Evolutionary conservation across 2,113 vertebrate genomes (phyloP).

Genomic region (Nesoenas mayeri): DNA sequence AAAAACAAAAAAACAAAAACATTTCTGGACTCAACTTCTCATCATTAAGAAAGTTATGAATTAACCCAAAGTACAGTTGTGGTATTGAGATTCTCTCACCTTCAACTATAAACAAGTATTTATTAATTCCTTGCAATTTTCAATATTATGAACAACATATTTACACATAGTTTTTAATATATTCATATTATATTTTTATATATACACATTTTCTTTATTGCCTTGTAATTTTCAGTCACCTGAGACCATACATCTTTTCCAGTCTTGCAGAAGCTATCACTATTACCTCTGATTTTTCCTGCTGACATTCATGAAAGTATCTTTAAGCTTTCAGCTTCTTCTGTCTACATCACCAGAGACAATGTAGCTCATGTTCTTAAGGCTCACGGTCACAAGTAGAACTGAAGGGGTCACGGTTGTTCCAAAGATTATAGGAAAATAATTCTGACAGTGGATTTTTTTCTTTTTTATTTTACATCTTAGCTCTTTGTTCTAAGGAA

Average conservation of each 20-base stretch:
- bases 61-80: neutral
- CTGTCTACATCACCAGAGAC: neutral
- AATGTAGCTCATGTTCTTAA: neutral
- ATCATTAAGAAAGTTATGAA: neutral
- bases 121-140: neutral
- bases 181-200: neutral
- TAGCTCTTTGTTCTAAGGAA: neutral
- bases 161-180: neutral
- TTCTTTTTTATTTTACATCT: neutral
- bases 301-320: neutral
- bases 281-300: neutral
- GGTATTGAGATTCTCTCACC: neutral
- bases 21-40: neutral
- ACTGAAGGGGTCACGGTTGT: neutral
- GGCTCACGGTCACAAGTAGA: neutral
- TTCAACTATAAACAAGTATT: neutral
- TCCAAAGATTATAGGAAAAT: neutral
- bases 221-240: neutral
- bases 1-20: neutral
- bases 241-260: neutral
- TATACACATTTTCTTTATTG: neutral
- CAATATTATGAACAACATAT: neutral
- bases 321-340: neutral
- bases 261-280: neutral
- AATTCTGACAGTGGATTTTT: neutral